These are phyloP conservation scores for Folsomia manolachei DNA, from an alignment of 2,888 invertebrate genomes.

Conservation along the genomic window DNA sequence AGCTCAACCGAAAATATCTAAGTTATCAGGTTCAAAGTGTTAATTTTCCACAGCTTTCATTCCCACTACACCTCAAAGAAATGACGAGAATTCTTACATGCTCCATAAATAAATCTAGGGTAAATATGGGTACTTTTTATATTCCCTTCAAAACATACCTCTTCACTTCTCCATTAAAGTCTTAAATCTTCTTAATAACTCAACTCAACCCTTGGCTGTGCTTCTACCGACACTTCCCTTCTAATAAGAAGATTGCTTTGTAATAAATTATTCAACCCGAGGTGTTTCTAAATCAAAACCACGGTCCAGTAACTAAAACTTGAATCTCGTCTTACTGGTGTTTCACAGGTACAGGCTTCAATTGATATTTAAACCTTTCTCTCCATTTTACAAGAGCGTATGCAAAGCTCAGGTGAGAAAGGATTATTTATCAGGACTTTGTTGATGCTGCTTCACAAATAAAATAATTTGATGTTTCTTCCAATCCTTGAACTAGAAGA, in stretches of 20 bases:
- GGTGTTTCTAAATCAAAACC: background rate
- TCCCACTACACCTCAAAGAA: background rate
- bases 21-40: background rate
- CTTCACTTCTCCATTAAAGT: background rate
- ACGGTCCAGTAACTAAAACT: background rate
- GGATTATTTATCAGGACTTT: constrained; percentile 35
- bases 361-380: background rate
- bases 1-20: background rate
- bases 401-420: constrained; percentile 34
- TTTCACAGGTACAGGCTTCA: constrained; percentile 11
- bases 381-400: background rate
- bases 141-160: too few species aligned
- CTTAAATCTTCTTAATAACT: constrained; percentile 7
- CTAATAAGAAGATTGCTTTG: constrained; percentile 2
- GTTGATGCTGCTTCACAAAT: background rate
- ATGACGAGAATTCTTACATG: too few species aligned
- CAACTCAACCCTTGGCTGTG: background rate
- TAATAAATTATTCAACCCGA: constrained; percentile 7
- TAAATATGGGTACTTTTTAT: background rate
- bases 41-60: background rate
- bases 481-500: too few species aligned
- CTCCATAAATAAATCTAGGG: too few species aligned
- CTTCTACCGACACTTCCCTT: background rate
- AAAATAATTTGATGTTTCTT: background rate
- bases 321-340: background rate